phyloP scores from a whole-genome alignment of 2,797 vertebrate genomes.

The Lepilemur septentrionalis region DNA sequence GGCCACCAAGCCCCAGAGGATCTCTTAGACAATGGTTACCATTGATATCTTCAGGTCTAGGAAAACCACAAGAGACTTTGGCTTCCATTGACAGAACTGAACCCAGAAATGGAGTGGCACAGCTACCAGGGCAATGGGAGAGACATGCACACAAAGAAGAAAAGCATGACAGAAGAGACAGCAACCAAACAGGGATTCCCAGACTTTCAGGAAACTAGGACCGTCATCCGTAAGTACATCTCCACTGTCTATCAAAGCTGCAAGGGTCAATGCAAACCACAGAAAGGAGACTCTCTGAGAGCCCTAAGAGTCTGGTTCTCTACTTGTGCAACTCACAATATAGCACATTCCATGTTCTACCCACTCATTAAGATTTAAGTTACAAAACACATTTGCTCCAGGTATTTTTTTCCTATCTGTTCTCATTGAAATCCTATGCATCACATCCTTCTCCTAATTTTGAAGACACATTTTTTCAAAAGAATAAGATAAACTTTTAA shows the following conservation, averaged over 20 bases:
- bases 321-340: too few relatives aligned
- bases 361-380: not conserved
- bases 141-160: not conserved
- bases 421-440: not conserved
- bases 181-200: not conserved
- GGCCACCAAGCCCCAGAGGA: not conserved
- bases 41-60: not conserved
- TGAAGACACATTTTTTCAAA: not conserved
- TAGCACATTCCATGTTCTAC: not conserved
- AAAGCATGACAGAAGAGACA: not conserved
- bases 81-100: not conserved
- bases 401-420: not conserved
- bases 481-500: not conserved
- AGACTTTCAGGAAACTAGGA: not conserved
- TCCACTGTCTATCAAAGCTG: not conserved
- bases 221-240: not conserved
- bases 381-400: not conserved
- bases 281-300: not conserved
- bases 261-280: not conserved
- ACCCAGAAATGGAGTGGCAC: not conserved
- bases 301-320: not conserved
- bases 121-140: not conserved
- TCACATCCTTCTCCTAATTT: not conserved
- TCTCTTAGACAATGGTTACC: not conserved
- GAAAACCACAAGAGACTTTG: not conserved